phyloP scores from a whole-genome alignment of 1,140 invertebrate genomes.

The Heterodera carotae region DNA sequence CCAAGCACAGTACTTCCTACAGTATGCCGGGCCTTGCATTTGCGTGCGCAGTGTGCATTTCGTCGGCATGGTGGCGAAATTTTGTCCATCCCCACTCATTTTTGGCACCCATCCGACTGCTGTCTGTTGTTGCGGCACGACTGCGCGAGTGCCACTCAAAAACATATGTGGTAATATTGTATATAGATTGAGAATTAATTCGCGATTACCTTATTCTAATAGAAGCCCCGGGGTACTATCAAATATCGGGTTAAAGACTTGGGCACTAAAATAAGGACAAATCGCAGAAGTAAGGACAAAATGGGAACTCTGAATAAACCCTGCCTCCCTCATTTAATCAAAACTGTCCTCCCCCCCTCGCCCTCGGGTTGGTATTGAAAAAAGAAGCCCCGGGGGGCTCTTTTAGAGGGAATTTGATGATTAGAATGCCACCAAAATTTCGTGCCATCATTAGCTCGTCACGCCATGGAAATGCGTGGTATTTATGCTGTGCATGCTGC shows the following conservation, averaged over 20 bases:
- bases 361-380: no score
- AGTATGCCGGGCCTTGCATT: slow-evolving; percentile 37
- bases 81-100: slow-evolving; percentile 61
- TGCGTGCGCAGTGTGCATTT: slow-evolving; percentile 54
- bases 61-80: slow-evolving; percentile 64
- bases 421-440: not conserved
- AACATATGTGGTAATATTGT: slow-evolving; percentile 45
- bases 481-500: slow-evolving; percentile 28
- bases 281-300: no score
- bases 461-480: slow-evolving; percentile 57
- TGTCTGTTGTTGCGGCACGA: slow-evolving; percentile 49
- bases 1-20: not conserved
- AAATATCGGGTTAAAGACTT: no score
- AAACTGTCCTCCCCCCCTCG: no score
- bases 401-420: not conserved
- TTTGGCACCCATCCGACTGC: slow-evolving; percentile 53
- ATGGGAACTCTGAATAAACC: no score
- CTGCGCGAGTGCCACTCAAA: slow-evolving; percentile 58
- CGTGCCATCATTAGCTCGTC: slow-evolving; percentile 27
- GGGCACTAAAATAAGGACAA: no score
- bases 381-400: no score
- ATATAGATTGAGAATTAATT: no score
- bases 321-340: no score
- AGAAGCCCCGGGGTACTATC: no score
- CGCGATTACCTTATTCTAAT: no score